Evolutionary conservation across 2,113 vertebrate genomes (phyloP).

Genomic region (Heptranchias perlo): DNA sequence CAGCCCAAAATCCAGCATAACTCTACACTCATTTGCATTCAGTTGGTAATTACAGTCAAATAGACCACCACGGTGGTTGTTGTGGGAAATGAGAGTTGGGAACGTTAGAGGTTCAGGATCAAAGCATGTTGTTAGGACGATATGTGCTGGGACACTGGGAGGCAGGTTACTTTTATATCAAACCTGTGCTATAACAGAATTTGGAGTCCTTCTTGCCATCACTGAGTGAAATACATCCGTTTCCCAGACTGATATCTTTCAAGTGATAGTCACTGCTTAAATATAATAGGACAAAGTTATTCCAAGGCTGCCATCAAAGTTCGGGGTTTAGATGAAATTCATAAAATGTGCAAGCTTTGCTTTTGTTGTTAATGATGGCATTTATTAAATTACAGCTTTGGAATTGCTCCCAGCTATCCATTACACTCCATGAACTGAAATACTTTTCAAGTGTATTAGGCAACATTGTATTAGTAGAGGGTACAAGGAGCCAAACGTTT

Average conservation of each 20-base stretch:
- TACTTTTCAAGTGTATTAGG: not conserved
- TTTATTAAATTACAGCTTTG: not conserved
- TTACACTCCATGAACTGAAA: conserved; percentile 2
- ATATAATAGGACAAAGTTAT: not conserved
- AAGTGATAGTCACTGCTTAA: not conserved
- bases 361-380: not conserved
- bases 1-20: not conserved
- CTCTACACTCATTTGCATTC: not conserved
- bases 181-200: not conserved
- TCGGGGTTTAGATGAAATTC: not conserved
- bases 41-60: not conserved
- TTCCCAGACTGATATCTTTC: not conserved
- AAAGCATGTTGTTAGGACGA: not conserved
- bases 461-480: not conserved
- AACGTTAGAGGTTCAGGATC: not conserved
- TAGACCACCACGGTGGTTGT: not conserved
- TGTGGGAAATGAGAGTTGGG: not conserved
- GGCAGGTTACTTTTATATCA: not conserved
- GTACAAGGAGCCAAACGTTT: not conserved
- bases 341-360: not conserved
- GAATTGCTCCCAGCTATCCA: conserved; percentile 23
- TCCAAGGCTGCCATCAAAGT: not conserved
- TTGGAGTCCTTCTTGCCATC: not conserved
- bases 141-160: not conserved
- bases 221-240: not conserved